Conservation (phyloP, 2,888 invertebrate genomes). For the Drosophila borealis region DNA sequence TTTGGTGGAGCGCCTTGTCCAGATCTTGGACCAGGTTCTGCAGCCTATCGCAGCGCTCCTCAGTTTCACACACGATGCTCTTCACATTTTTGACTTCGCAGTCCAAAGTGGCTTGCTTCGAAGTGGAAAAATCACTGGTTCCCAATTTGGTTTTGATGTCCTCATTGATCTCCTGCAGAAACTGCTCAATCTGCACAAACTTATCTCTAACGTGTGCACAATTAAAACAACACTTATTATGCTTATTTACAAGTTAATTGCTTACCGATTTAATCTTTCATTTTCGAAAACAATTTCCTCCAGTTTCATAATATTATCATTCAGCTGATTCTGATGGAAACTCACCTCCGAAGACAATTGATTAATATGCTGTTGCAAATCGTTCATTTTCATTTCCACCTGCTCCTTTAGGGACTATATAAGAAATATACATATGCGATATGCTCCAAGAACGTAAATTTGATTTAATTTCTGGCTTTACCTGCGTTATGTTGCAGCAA, state of each 20-base stretch:
- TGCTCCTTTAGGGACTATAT: slow-evolving; percentile 76
- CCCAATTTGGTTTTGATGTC: slow-evolving; percentile 80
- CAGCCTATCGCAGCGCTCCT: slow-evolving; percentile 86
- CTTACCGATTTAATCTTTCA: slow-evolving; percentile 76
- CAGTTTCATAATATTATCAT: slow-evolving; percentile 81
- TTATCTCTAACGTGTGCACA: slow-evolving; percentile 67
- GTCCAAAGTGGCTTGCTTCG: slow-evolving; percentile 85
- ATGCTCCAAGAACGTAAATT: neutral
- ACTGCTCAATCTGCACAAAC: slow-evolving; percentile 79
- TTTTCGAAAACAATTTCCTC: slow-evolving; percentile 80
- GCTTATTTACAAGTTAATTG: neutral
- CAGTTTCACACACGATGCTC: slow-evolving; percentile 86
- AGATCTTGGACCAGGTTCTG: slow-evolving; percentile 84
- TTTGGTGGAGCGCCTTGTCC: slow-evolving; percentile 84
- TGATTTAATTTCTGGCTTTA: slow-evolving; percentile 12
- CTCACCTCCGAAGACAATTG: slow-evolving; percentile 77
- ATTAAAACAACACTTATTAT: neutral
- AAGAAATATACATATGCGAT: neutral
- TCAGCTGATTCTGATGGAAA: slow-evolving; percentile 80
- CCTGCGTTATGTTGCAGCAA: slow-evolving; percentile 86
- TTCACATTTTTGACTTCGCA: slow-evolving; percentile 86
- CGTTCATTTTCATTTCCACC: slow-evolving; percentile 71
- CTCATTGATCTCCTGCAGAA: slow-evolving; percentile 74
- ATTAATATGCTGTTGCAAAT: slow-evolving; percentile 77
- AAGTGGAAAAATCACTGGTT: slow-evolving; percentile 82